phyloP scores from a whole-genome alignment of 2,888 invertebrate genomes.

The Chaitophorus viminalis region DNA sequence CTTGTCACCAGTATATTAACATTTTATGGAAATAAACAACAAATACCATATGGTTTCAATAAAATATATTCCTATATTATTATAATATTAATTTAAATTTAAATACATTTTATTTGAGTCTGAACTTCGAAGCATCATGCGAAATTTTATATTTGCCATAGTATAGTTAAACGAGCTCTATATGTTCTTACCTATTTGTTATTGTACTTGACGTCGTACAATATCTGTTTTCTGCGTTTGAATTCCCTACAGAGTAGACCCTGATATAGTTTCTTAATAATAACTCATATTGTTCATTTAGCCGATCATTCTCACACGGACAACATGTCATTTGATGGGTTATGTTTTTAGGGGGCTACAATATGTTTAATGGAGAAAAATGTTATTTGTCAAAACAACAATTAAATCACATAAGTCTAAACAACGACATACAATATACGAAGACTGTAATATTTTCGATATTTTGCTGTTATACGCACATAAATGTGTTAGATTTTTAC shows the following conservation, averaged over 20 bases:
- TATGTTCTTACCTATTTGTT: constrained; percentile 1
- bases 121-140: neutral
- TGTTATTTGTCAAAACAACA: neutral
- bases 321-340: neutral
- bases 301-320: neutral
- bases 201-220: constrained; percentile 2
- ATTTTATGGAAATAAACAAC: too few species aligned
- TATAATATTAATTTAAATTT: neutral
- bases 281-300: constrained; percentile 29
- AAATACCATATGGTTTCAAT: too few species aligned
- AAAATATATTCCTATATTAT: too few species aligned
- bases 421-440: neutral
- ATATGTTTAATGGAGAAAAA: constrained; percentile 11
- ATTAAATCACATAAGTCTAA: neutral
- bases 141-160: neutral
- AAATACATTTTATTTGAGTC: neutral
- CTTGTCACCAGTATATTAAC: too few species aligned
- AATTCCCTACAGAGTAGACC: constrained; percentile 1
- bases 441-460: too few species aligned
- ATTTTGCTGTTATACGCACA: too few species aligned
- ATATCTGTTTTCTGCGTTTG: neutral
- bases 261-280: constrained; percentile 12
- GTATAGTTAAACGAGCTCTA: neutral
- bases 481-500: too few species aligned
- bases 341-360: neutral